Evolutionary conservation across 2,113 vertebrate genomes (phyloP).

Genomic region (Cyanoliseus patagonus): DNA sequence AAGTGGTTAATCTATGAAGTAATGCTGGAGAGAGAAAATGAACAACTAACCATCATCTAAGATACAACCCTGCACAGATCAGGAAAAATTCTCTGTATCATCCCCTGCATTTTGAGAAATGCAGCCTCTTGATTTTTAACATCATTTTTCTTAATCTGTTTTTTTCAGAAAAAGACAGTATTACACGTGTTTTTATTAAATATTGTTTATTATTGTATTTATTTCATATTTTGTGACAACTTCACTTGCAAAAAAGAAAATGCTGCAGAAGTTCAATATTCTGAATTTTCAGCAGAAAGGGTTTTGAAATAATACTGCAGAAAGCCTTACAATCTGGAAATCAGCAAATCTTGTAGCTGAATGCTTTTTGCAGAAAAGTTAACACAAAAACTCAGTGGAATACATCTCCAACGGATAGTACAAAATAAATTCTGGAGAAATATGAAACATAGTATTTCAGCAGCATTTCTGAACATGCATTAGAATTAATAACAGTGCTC

Average conservation of each 20-base stretch:
- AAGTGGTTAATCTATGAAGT: background rate
- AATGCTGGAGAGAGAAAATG: background rate
- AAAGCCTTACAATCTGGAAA: conserved; percentile 4
- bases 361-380: background rate
- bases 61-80: background rate
- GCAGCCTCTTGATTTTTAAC: background rate
- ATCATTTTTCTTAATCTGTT: background rate
- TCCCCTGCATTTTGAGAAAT: background rate
- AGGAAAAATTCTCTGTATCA: background rate
- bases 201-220: background rate
- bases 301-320: background rate
- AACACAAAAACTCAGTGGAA: background rate
- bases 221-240: background rate
- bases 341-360: background rate
- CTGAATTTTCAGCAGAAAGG: background rate
- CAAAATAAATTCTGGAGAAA: conserved; percentile 30
- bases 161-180: background rate
- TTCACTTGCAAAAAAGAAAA: background rate
- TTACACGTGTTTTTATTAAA: background rate
- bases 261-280: background rate
- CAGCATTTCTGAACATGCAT: background rate
- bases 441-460: background rate
- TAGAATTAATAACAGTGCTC: background rate
- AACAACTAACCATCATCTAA: background rate
- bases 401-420: background rate